phyloP scores from a whole-genome alignment of 1,140 invertebrate genomes.

The Drosophila fuyamai region DNA sequence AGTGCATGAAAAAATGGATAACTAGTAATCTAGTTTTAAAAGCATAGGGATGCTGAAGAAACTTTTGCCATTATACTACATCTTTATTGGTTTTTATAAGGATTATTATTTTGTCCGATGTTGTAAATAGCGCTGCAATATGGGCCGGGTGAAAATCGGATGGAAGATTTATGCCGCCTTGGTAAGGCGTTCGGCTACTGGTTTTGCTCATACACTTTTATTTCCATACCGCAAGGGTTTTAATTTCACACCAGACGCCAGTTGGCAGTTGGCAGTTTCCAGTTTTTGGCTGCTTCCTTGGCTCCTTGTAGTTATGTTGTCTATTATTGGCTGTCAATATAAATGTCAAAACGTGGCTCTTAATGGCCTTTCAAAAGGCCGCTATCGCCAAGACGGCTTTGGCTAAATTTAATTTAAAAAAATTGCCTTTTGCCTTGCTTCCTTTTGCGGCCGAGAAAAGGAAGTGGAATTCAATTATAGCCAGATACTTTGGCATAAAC shows the following conservation, averaged over 20 bases:
- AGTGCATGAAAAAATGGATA: too few species aligned
- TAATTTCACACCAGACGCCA: slow-evolving; percentile 65
- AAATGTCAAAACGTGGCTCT: slow-evolving; percentile 77
- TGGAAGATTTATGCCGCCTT: slow-evolving; percentile 70
- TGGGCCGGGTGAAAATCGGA: slow-evolving; percentile 55
- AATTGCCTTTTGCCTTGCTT: slow-evolving; percentile 7
- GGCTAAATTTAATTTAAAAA: slow-evolving; percentile 72
- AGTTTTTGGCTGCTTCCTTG: slow-evolving; percentile 25
- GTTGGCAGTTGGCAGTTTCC: slow-evolving; percentile 34
- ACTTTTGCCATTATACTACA: too few species aligned
- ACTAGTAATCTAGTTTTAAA: too few species aligned
- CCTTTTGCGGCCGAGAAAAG: slow-evolving; percentile 20
- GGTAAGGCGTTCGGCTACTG: slow-evolving; percentile 65
- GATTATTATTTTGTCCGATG: not conserved
- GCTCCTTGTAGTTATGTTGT: slow-evolving; percentile 75
- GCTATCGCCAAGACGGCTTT: slow-evolving; percentile 42
- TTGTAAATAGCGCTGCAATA: slow-evolving; percentile 7
- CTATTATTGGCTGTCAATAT: slow-evolving; percentile 84
- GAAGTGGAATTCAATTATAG: slow-evolving; percentile 67
- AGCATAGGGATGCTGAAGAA: too few species aligned
- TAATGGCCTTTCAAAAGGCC: slow-evolving; percentile 72
- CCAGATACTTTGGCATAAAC: slow-evolving; percentile 32
- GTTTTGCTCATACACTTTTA: slow-evolving; percentile 59
- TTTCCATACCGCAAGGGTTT: slow-evolving; percentile 66
- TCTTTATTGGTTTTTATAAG: too few species aligned